Evolutionary conservation across 2,888 invertebrate genomes (phyloP), one percentile per base, ranked within the genome.

Genomic region (Drosophila histrio): DNA sequence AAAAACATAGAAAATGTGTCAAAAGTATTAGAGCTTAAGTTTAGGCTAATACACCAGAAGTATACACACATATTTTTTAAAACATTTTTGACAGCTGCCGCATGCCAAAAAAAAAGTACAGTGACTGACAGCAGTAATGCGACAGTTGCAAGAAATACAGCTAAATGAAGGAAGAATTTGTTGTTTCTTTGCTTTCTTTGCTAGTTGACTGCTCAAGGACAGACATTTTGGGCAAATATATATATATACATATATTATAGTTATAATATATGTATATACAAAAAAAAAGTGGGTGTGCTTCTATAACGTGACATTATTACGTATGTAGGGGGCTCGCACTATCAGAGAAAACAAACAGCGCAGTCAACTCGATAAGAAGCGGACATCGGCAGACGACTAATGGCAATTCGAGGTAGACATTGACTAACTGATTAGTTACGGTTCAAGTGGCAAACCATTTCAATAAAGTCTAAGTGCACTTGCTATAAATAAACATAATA

Each of bases 261-360:
- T 13, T 2, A 49, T 21, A 49, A 24, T 11, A 38, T 36, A n/a
- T 49, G 17, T 11, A 5, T n/a, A 53, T 28, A 30, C 19, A 26
- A 11, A n/a, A 4, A 17, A 39, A 65, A 70, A 46, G 53, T 60
- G 75, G 72, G 72, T 13, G 75, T 75, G 75, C 8, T 6, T 43
- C 7, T 39, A 3, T 24, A 4, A 13, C 8, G 22, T 21, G 21
- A n/a, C 19, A 1, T 8, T n/a, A 22, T 1, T 17, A 13, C 3
- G 21, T 49, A 30, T 39, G 28, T 8, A 15, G 11, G 59, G 53
- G 59, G 62, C 47, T 46, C 54, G 72, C 46, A 43, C 24, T 65
- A 63, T 76, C 70, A 62, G 17, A 21, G 38, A 36, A n/a, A n/a
- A n/a, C 41, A 56, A 65, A 54, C 15, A 61, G 11, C 2, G 19